phyloP scores from a whole-genome alignment of 2,113 vertebrate genomes.

The Mesembrinibis cayennensis region DNA sequence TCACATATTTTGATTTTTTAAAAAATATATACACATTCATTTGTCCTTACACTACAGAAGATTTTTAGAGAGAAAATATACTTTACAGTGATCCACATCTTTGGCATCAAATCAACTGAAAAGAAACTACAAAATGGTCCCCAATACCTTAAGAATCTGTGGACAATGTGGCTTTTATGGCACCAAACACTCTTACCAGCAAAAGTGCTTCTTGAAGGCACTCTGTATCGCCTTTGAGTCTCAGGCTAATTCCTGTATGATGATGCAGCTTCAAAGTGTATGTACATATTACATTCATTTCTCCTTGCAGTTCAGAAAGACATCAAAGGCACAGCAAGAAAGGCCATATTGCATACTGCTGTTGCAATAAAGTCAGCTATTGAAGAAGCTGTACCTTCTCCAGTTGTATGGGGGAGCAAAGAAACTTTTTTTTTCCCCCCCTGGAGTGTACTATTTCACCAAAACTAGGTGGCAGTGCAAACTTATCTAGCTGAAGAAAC shows the following conservation, averaged over 20 bases:
- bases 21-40: conserved; percentile 23
- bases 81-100: not conserved
- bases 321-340: not conserved
- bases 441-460: not conserved
- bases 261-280: not conserved
- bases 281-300: not conserved
- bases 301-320: not conserved
- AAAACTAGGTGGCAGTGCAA: conserved; percentile 62
- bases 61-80: not conserved
- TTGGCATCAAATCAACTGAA: not conserved
- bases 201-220: not conserved
- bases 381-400: not conserved
- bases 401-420: not conserved
- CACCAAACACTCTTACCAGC: not conserved
- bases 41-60: not conserved
- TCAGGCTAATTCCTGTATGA: not conserved
- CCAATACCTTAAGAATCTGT: not conserved
- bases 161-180: not conserved
- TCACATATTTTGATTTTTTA: not conserved
- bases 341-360: not conserved
- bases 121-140: conserved; percentile 13
- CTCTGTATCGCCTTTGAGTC: not conserved
- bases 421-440: not conserved
- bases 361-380: not conserved
- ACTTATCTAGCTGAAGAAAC: conserved; percentile 34